Percentiles rank a stretch among this genome's conserved stretches.
Evolutionary conservation across 2,113 vertebrate species (phyloP).

Genomic region (Syngnathus scovelli): DNA sequence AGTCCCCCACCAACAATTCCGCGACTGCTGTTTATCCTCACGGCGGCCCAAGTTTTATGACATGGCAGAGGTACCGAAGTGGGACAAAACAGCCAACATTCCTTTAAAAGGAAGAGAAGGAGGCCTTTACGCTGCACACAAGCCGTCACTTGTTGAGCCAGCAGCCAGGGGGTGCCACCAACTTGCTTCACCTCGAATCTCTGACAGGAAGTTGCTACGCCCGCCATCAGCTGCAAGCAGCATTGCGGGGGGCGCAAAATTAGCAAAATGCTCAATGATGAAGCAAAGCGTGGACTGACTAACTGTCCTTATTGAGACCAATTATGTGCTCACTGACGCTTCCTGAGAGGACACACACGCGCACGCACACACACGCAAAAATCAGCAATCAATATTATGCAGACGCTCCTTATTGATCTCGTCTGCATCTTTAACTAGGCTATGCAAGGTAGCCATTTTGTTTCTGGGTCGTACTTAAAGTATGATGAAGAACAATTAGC

Average conservation of each 20-base stretch:
- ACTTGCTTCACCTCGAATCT: not conserved
- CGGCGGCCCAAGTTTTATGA: not conserved
- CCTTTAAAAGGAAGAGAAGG: slow-evolving; percentile 67
- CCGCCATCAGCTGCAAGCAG: not conserved
- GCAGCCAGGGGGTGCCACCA: not conserved
- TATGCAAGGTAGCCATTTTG: not conserved
- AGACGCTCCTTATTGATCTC: slow-evolving; percentile 55
- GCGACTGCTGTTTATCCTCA: not conserved
- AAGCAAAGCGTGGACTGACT: slow-evolving; percentile 19
- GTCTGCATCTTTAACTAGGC: slow-evolving; percentile 35
- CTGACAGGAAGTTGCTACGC: not conserved
- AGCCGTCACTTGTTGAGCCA: slow-evolving; percentile 58
- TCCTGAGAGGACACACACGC: not conserved
- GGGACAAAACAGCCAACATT: slow-evolving; percentile 62
- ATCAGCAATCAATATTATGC: slow-evolving; percentile 47
- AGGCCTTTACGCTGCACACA: slow-evolving; percentile 63
- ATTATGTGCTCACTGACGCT: not conserved
- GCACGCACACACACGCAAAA: not conserved
- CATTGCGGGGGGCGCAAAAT: not conserved
- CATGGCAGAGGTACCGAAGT: slow-evolving; percentile 14
- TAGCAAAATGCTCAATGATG: not conserved
- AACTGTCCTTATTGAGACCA: not conserved
- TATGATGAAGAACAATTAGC: not conserved
- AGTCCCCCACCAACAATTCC: no score
- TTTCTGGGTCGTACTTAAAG: not conserved